Evolutionary conservation across 2,888 invertebrate species (phyloP), one percentile per base, ranked within the genome.

Genomic region (Allygus modestus): DNA sequence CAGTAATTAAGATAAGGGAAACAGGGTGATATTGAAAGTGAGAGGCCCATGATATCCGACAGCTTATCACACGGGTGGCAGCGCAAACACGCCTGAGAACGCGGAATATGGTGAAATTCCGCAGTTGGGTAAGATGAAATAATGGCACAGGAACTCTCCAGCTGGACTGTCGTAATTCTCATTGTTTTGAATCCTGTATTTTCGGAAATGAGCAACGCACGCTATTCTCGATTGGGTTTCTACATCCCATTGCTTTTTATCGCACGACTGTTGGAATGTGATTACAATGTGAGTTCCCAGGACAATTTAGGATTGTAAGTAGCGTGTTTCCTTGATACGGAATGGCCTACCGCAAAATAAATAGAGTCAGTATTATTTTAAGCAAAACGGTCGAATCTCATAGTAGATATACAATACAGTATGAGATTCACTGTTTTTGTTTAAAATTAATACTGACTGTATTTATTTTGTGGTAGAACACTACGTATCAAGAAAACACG

Each of bases 91-190:
- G 71, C 71, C 15, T 71, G 71, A 41, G 71, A 69, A 26, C 33
- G 69, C 31, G 20, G 71, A 41, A 41, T 71, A n/a, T 71, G 71
- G 31, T 28, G 71, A 71, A 71, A 71, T 71, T 41, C 31, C 33
- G 15, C 31, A 12, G 71, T 71, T 41, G 65, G 31, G 65, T 15
- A 26, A 65, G 65, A 65, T 31, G 65, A 28, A 58, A 65, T 65
- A 65, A 65, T 65, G 28, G 17, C 12, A 23, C 26, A 51, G 51
- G n/a, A n/a, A n/a, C n/a, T n/a, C n/a, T 11, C 51, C 37, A 11
- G 11, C 37, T 9, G 26, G 26, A 23, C 20, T 65, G 4, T 65
- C 65, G 28, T 17, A 65, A 65, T 28, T 15, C 12, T 5, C 65
- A 65, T 65, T 65, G 65, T 65, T 65, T 23, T 31, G 65, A 28